Evolutionary conservation across 2,113 vertebrate species (phyloP).

Genomic region (Antennarius striatus): DNA sequence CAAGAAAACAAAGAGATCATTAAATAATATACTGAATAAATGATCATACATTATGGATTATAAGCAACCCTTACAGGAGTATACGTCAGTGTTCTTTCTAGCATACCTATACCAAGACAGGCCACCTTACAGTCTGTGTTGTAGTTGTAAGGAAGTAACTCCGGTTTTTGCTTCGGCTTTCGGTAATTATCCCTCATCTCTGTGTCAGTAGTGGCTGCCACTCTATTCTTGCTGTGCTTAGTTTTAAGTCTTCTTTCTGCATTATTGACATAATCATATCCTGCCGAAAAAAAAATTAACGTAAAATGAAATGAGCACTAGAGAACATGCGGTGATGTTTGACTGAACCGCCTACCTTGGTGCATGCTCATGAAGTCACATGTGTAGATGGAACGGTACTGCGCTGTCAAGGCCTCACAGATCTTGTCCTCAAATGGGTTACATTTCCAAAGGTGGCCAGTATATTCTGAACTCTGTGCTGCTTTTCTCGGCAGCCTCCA

Average conservation of each 20-base stretch:
- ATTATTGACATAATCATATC: slow-evolving; percentile 55
- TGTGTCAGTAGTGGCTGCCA: slow-evolving; percentile 59
- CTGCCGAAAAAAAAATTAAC: slow-evolving; percentile 24
- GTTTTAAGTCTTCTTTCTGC: slow-evolving; percentile 17
- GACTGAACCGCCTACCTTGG: slow-evolving; percentile 65
- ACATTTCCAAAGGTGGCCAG: slow-evolving; percentile 52
- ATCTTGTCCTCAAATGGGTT: slow-evolving; percentile 53
- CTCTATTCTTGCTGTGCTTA: slow-evolving; percentile 45
- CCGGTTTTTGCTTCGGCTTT: slow-evolving; percentile 65
- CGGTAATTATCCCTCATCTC: slow-evolving; percentile 77
- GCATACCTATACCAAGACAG: slow-evolving; percentile 74
- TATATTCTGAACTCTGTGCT: slow-evolving; percentile 22
- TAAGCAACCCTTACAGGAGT: not conserved
- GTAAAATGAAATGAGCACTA: too few relatives aligned
- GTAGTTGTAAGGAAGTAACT: slow-evolving; percentile 69
- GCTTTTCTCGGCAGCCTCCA: slow-evolving; percentile 71
- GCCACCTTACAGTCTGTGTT: slow-evolving; percentile 54
- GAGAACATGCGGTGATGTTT: too few relatives aligned
- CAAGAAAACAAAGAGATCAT: not conserved
- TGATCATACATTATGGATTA: not conserved
- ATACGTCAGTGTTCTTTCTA: not conserved
- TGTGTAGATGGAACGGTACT: slow-evolving; percentile 73
- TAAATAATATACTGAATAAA: too few relatives aligned
- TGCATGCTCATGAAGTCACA: slow-evolving; percentile 78
- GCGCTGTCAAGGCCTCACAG: too few relatives aligned